Conservation (phyloP, 2,888 invertebrate genomes). For the Tachina grossa region DNA sequence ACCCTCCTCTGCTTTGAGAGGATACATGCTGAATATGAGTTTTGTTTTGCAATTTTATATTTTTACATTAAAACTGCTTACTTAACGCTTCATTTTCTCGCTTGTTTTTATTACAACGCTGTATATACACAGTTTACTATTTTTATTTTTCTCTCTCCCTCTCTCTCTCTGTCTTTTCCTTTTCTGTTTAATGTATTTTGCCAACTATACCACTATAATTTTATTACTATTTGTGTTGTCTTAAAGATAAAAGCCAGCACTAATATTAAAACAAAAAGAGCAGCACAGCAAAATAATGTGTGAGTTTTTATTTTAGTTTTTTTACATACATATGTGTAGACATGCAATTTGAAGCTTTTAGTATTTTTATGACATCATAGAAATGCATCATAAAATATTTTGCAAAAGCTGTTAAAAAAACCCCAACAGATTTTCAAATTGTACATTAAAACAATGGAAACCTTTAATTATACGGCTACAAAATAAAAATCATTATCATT, state of each 20-base stretch:
- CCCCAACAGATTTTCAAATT: conserved; percentile 16
- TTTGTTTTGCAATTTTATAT: conserved; percentile 54
- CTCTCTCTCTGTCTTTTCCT: background rate
- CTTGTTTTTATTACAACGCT: conserved; percentile 63
- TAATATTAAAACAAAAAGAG: conserved; percentile 10
- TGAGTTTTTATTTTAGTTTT: conserved; percentile 55
- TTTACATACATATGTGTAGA: conserved; percentile 20
- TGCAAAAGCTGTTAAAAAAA: background rate
- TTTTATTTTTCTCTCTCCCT: too few species aligned
- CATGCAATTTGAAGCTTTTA: conserved; percentile 71
- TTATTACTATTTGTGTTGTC: conserved; percentile 65
- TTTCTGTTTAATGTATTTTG: conserved; percentile 11
- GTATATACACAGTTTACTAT: background rate
- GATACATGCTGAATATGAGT: background rate
- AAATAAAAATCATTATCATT: conserved; percentile 11
- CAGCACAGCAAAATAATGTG: conserved; percentile 52
- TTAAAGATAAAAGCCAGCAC: conserved; percentile 53
- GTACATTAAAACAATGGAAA: conserved; percentile 4
- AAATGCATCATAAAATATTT: conserved; percentile 67
- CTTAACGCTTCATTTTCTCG: conserved; percentile 70
- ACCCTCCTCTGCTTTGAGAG: conserved; percentile 8
- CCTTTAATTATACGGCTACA: conserved; percentile 15
- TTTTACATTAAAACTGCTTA: conserved; percentile 69
- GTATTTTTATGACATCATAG: conserved; percentile 69
- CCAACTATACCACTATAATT: conserved; percentile 58